These are phyloP conservation scores for Patiria pectinifera DNA, from an alignment of 53 echinoderm and acorn worm species.

Conservation along the genomic window DNA sequence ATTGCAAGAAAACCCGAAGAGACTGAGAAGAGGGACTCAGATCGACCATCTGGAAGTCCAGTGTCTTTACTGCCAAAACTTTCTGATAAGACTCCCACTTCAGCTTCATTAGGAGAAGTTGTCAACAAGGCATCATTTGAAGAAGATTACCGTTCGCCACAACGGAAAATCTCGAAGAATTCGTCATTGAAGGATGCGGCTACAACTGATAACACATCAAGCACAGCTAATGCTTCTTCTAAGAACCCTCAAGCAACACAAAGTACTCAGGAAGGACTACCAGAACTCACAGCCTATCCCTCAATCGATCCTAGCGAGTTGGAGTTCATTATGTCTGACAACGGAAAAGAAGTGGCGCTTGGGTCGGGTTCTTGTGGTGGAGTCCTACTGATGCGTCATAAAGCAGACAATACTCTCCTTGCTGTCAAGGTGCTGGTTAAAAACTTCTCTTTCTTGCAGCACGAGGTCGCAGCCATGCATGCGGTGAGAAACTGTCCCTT, in stretches of 20 bases:
- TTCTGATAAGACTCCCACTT: too few relatives aligned
- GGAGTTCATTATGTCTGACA: background rate
- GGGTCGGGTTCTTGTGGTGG: slow-evolving; percentile 20
- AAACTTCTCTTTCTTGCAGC: background rate
- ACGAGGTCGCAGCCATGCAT: slow-evolving; percentile 35
- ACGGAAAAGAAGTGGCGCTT: background rate
- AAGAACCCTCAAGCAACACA: background rate
- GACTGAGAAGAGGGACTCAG: too few relatives aligned
- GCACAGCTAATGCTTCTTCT: background rate
- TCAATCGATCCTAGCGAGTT: slow-evolving; percentile 6
- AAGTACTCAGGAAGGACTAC: background rate
- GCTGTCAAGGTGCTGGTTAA: slow-evolving; percentile 21
- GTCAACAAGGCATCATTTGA: background rate
- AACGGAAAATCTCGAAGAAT: background rate
- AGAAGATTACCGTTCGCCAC: background rate
- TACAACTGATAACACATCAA: background rate
- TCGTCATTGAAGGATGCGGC: background rate
- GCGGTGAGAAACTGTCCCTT: slow-evolving; percentile 17
- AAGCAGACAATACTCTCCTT: slow-evolving; percentile 4
- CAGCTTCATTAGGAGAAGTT: too few relatives aligned
- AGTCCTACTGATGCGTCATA: slow-evolving; percentile 43
- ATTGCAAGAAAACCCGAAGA: too few relatives aligned
- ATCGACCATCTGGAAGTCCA: too few relatives aligned
- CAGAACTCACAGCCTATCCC: slow-evolving; percentile 15
- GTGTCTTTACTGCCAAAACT: too few relatives aligned